Base-by-base conservation (phyloP, 2,797 vertebrate genomes). In the Spondyliosoma cantharus region DNA sequence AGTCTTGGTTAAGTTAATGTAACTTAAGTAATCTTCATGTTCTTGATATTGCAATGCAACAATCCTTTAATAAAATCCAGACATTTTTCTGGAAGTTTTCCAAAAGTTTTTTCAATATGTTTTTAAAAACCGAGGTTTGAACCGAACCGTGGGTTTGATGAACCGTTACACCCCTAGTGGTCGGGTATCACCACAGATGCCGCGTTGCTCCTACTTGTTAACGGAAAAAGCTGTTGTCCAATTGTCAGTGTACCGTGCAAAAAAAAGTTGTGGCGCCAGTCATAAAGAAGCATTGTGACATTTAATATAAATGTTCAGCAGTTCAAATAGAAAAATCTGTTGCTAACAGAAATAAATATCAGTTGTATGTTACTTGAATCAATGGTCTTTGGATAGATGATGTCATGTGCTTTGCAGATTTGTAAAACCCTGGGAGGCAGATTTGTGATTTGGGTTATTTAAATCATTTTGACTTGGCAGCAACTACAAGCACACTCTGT, bases 271-370 rank as follows among this genome's bases (percentile, higher is more conserved):
- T 19, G 17, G 16, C 73, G 43, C 58, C 61, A 54, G 24, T 68
- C 12, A 25, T 50, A 46, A 58, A 2, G 32, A 56, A 53, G 5
- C 4, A 0, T 25, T 5, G n/a, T 71, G 19, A 8, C 13, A 20
- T 71, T 71, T 65, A 48, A 19, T 20, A 2, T 46, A 27, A 63
- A 46, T 65, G 42, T 49, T 15, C 4, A 43, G 13, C 27, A 76
- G 46, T 54, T 65, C 45, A 76, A 45, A 37, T 37, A 45, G 29
- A 78, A 27, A 75, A 77, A 66, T 74, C 9, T 61, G 64, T 63
- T 1, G 29, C 12, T 15, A 70, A 58, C 49, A 62, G 3, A 63
- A 65, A 60, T 32, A 46, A 22, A 22, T 24, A 42, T 42, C 45
- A 0, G 46, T 54, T 66, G 20, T 54, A 16, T 5, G 27, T 17